Base-by-base conservation (phyloP, 2,797 vertebrate species). In the Argyrosomus regius region DNA sequence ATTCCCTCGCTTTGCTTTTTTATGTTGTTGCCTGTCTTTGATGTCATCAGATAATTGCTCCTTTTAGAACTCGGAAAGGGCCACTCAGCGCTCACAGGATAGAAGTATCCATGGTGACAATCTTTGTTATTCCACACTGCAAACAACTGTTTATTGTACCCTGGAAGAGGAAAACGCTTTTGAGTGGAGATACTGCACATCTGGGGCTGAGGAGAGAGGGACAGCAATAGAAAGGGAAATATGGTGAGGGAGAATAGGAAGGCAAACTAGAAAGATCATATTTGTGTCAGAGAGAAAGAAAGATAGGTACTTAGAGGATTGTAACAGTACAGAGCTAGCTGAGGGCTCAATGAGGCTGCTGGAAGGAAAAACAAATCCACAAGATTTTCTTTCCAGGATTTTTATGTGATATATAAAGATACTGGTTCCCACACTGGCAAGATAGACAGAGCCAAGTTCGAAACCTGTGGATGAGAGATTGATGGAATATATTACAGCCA, bases 41-140 rank as follows among this genome's bases (percentile, higher is more conserved):
- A 95, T 95, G 94, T 95, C 93, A 93, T 91, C 92, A 93, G 92
- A 93, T 95, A 96, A 96, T 95, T 96, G 91, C 92, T 94, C 93
- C 93, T 92, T 93, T 94, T 93, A 93, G 92, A 94, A 94, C 81
- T 91, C 77, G 20, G 86, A 90, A 88, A 89, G 88, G 87, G 88
- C 84, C 93, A 92, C 92, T 92, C 91, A 81, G 73, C 48, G 75
- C 77, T 77, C 79, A 57, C 5, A 63, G 85, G 80, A 87, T 85
- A 75, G 82, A 85, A 49, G 93, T 94, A 88, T 91, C 93, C 92
- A 93, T 94, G 91, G 89, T 52, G 81, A 95, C 90, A 87, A 91
- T 93, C 90, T 92, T 93, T 93, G 91, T 94, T 92, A 91, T 91
- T 87, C 87, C 74, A 87, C 77, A 63, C 67, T 8, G 75, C 81